These are phyloP conservation scores for Anniella stebbinsi DNA, from an alignment of 2,797 vertebrate genomes.

Conservation along the genomic window DNA sequence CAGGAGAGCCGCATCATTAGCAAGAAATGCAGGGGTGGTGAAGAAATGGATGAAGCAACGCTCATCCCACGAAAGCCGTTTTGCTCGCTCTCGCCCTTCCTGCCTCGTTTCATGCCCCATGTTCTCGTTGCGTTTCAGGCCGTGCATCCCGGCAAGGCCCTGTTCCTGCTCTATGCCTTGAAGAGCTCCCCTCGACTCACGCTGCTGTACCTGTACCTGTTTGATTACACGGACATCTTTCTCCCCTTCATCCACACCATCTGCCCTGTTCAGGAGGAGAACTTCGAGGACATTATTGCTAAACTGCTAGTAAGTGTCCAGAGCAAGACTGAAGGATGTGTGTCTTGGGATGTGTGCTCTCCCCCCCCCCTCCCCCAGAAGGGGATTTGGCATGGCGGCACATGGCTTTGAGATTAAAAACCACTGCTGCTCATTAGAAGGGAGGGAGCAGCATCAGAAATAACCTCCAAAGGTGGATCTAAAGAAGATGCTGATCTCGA, in stretches of 20 bases:
- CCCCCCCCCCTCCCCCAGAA: neutral
- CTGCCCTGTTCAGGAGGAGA: conserved; percentile 82
- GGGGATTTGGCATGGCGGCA: neutral
- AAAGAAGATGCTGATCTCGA: too few species aligned
- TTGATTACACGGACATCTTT: conserved; percentile 93
- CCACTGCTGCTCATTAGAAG: neutral
- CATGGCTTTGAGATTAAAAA: neutral
- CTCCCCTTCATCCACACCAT: conserved; percentile 94
- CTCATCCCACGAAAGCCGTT: neutral
- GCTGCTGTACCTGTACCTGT: conserved; percentile 85
- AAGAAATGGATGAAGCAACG: neutral
- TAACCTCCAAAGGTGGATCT: neutral
- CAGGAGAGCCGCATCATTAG: neutral
- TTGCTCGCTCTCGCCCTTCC: neutral
- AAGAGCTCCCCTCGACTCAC: conserved; percentile 89
- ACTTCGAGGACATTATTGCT: conserved; percentile 75
- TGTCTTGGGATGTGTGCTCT: neutral
- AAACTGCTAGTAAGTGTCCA: conserved; percentile 79
- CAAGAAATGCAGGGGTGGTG: neutral
- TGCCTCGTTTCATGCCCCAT: neutral
- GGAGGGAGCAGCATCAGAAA: neutral
- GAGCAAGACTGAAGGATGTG: rapidly evolving
- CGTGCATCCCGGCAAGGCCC: conserved; percentile 91
- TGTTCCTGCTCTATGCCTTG: conserved; percentile 92
- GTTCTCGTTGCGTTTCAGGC: conserved; percentile 80